These are phyloP conservation scores for Trachelus stipa DNA, from an alignment of 2,888 invertebrate genomes.

Conservation along the genomic window DNA sequence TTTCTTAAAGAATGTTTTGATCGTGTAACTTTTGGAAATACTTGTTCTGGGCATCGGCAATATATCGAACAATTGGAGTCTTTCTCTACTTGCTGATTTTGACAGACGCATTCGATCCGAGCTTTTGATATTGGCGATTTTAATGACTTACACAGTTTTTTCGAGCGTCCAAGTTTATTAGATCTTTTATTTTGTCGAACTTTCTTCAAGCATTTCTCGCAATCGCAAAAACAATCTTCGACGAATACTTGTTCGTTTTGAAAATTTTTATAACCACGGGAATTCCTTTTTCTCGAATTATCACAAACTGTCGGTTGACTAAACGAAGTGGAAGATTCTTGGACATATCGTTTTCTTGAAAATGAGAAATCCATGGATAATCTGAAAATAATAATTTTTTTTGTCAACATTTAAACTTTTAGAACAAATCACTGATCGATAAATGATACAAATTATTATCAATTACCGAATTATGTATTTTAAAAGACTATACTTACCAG, in stretches of 20 bases:
- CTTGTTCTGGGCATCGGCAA: background rate
- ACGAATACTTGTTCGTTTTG: background rate
- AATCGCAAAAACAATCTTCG: background rate
- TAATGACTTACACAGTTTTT: background rate
- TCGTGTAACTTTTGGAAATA: background rate
- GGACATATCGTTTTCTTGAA: background rate
- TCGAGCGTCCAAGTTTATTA: background rate
- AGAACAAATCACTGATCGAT: background rate
- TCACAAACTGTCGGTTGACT: background rate
- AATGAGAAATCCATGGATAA: background rate
- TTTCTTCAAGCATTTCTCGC: background rate
- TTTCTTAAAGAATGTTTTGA: background rate
- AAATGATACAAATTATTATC: background rate
- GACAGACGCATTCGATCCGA: background rate
- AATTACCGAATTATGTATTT: no score
- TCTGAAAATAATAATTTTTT: background rate
- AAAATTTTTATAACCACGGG: background rate
- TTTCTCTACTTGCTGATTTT: background rate
- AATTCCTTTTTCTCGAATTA: background rate
- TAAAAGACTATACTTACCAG: background rate
- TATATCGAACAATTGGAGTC: background rate
- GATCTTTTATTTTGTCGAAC: background rate
- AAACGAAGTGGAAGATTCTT: background rate
- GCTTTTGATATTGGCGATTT: background rate
- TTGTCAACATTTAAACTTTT: background rate